phyloP scores from a whole-genome alignment of 2,888 invertebrate genomes.

The Drosophila stalkeri region DNA sequence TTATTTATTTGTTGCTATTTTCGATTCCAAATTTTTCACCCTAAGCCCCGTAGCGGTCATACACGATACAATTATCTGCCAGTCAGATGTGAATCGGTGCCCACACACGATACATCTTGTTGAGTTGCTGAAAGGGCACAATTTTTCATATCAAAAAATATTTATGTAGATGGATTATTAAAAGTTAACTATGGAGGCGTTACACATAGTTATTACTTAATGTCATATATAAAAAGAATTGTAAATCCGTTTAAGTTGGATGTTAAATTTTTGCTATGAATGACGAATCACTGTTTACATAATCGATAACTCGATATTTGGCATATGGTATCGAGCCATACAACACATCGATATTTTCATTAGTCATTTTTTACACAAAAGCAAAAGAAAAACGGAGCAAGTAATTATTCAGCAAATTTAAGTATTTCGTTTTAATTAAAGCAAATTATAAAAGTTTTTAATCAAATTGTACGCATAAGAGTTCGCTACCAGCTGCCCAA shows the following conservation, averaged over 20 bases:
- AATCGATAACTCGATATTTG: slow-evolving; percentile 5
- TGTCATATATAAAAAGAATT: not conserved
- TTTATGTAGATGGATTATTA: too few species aligned
- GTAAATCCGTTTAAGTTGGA: not conserved
- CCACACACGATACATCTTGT: slow-evolving; percentile 13
- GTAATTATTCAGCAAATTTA: slow-evolving; percentile 49
- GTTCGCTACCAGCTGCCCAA: slow-evolving; percentile 20
- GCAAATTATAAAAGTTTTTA: slow-evolving; percentile 46
- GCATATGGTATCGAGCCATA: not conserved
- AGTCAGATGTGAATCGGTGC: not conserved
- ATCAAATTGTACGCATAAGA: slow-evolving; percentile 7
- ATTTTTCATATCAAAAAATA: not conserved
- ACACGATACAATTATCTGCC: slow-evolving; percentile 29
- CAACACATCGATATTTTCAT: slow-evolving; percentile 39
- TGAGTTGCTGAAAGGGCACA: not conserved
- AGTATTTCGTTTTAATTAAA: slow-evolving; percentile 46
- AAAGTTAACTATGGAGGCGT: not conserved
- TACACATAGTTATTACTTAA: too few species aligned
- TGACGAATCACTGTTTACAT: not conserved
- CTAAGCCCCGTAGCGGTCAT: slow-evolving; percentile 25
- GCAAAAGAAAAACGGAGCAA: slow-evolving; percentile 42
- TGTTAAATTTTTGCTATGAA: not conserved
- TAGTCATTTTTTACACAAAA: slow-evolving; percentile 67
- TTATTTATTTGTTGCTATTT: slow-evolving; percentile 59
- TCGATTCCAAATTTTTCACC: slow-evolving; percentile 61